Conservation (phyloP, 2,113 vertebrate genomes). For the Columba livia region DNA sequence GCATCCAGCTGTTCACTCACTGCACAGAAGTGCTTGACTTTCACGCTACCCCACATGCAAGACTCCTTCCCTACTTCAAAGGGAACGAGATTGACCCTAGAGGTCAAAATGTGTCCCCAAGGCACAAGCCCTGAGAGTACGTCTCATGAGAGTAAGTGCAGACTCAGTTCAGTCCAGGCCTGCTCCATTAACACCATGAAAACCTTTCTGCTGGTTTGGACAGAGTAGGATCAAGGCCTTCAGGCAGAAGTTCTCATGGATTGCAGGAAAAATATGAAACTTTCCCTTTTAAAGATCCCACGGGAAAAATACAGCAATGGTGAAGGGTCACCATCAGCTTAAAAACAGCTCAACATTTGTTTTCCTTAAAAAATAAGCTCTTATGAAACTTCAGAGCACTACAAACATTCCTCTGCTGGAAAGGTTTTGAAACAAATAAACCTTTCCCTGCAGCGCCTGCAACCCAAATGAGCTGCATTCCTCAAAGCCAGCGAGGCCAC, state of each 20-base stretch:
- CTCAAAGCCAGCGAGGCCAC: not conserved
- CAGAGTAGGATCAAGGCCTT: not conserved
- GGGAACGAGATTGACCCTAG: not conserved
- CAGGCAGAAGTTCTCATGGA: conserved; percentile 16
- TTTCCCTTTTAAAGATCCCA: conserved; percentile 23
- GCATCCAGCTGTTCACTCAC: not conserved
- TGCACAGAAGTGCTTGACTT: conserved; percentile 10
- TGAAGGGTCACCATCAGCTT: conserved; percentile 28
- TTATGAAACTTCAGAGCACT: conserved; percentile 44
- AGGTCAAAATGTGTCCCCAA: conserved; percentile 18
- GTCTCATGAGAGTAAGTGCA: not conserved
- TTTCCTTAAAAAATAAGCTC: conserved; percentile 56
- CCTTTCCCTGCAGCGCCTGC: not conserved
- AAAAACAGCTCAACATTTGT: conserved; percentile 52
- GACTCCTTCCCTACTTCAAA: conserved; percentile 40
- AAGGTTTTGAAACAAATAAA: conserved; percentile 51
- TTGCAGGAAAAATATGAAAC: conserved; percentile 15
- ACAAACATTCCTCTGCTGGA: conserved; percentile 44
- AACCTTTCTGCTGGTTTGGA: conserved; percentile 18
- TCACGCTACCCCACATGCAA: not conserved
- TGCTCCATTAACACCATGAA: conserved; percentile 6
- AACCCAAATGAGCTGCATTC: not conserved
- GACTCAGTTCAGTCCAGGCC: not conserved
- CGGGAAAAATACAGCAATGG: conserved; percentile 29
- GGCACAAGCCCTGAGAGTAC: not conserved